Percentiles rank a stretch among this genome's conserved stretches.
These are phyloP conservation scores for Reticulitermes lucifugus DNA, from an alignment of 2,888 invertebrate genomes.

Conservation along the genomic window DNA sequence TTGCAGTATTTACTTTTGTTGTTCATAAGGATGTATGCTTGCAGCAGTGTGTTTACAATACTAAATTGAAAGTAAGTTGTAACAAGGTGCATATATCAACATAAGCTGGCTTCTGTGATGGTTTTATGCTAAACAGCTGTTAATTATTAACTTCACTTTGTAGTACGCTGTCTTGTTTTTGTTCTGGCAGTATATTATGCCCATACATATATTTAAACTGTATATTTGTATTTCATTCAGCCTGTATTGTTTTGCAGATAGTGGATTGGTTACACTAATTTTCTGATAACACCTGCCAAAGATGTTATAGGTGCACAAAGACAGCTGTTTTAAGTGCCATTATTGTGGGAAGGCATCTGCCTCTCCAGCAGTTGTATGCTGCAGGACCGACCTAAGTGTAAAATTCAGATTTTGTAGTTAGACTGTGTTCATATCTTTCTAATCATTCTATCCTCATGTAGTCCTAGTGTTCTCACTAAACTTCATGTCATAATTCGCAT, in stretches of 20 bases:
- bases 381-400: not conserved
- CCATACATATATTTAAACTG: slow-evolving; percentile 31
- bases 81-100: slow-evolving; percentile 27
- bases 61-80: slow-evolving; percentile 7
- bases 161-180: slow-evolving; percentile 39
- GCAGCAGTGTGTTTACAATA: slow-evolving; percentile 25
- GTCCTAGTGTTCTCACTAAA: not conserved
- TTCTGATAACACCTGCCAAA: slow-evolving; percentile 42
- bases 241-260: slow-evolving; percentile 20
- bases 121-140: slow-evolving; percentile 62
- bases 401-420: slow-evolving; percentile 1
- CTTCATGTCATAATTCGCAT: slow-evolving; percentile 31
- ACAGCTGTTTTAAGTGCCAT: slow-evolving; percentile 50
- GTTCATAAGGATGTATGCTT: slow-evolving; percentile 5
- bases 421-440: not conserved
- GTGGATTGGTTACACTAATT: slow-evolving; percentile 42
- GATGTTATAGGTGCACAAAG: slow-evolving; percentile 43
- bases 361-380: slow-evolving; percentile 33
- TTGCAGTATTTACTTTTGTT: not conserved
- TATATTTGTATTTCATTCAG: slow-evolving; percentile 24
- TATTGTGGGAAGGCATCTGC: slow-evolving; percentile 43
- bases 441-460: slow-evolving; percentile 16
- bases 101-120: slow-evolving; percentile 63
- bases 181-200: slow-evolving; percentile 5
- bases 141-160: slow-evolving; percentile 41